phyloP scores from a whole-genome alignment of 2,888 invertebrate species.

The Leucophenga maculata region DNA sequence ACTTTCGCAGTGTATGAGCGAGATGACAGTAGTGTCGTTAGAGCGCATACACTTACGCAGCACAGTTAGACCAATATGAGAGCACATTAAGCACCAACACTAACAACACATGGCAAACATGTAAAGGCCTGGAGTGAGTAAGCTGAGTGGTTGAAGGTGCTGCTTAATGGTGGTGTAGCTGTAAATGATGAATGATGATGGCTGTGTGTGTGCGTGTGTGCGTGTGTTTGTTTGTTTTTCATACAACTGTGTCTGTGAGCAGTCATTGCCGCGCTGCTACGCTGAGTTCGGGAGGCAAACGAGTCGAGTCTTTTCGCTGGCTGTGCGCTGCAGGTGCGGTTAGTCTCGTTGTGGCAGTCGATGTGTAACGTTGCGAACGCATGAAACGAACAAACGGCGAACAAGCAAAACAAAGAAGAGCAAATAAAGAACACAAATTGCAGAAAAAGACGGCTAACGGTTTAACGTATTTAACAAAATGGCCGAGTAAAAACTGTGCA shows the following conservation, averaged over 20 bases:
- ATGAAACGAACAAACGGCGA: constrained; percentile 23
- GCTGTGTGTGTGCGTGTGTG: no score
- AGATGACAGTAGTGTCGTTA: no score
- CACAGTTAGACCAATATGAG: no score
- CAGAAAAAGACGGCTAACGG: not conserved
- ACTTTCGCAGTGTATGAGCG: no score
- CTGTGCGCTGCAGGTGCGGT: constrained; percentile 67
- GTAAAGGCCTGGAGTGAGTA: no score
- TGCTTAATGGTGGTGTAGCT: no score
- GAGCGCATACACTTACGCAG: no score
- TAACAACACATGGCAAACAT: no score
- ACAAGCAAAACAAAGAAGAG: constrained; percentile 1
- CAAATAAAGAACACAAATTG: not conserved
- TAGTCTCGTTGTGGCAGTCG: constrained; percentile 69
- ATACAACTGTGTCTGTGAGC: not conserved
- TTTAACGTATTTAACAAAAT: not conserved
- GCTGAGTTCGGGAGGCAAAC: not conserved
- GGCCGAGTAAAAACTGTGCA: not conserved
- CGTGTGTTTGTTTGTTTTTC: not conserved
- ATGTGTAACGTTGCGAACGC: constrained; percentile 57
- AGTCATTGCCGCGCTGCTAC: not conserved
- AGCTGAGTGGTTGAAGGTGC: no score
- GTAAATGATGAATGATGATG: no score
- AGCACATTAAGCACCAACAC: no score
- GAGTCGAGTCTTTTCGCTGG: constrained; percentile 35